Evolutionary conservation across 2,888 invertebrate species (phyloP), one percentile per base, ranked within the genome.

Genomic region (Scaptodrosophila latifasciaeformis): DNA sequence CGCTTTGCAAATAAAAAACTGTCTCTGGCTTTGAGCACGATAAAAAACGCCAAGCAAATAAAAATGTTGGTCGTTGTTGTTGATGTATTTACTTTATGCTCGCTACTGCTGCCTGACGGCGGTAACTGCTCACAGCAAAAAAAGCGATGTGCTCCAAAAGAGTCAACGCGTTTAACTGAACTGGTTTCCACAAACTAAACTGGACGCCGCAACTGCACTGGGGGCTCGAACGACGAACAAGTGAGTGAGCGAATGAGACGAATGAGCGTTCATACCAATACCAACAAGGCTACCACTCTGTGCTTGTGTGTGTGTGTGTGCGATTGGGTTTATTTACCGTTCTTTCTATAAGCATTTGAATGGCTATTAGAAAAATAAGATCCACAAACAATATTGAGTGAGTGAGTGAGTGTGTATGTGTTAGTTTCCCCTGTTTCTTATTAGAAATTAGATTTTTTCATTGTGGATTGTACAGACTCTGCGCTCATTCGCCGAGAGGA

Each of bases 181-280:
- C 79, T 71, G 69, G 81, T 79, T 80, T 80, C 70, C n/a, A n/a
- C n/a, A n/a, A n/a, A n/a, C n/a, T n/a, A n/a, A n/a, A 70, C 78
- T 68, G 68, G 70, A 60, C 76, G 70, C 71, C 70, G 60, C 71
- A 75, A 79, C 61, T 70, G 76, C 71, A 69, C 49, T 67, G 63
- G 68, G 49, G 39, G 30, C 17, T 30, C 37, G 10, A 44, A 34
- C 49, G 18, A 13, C 37, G 56, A 37, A n/a, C n/a, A n/a, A n/a
- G n/a, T 27, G 49, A 39, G 63, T 52, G 56, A 58, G 50, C 43
- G 54, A 62, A 57, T 39, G 59, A 45, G 49, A 49, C 59, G 60
- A 53, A 60, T 50, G 60, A 56, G 49, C 53, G 64, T 48, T 39
- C 68, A 47, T 49, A 24, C 27, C 40, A 48, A 43, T 12, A 44